Conservation (phyloP, 2,888 invertebrate species). For the Chloromyia formosa region DNA sequence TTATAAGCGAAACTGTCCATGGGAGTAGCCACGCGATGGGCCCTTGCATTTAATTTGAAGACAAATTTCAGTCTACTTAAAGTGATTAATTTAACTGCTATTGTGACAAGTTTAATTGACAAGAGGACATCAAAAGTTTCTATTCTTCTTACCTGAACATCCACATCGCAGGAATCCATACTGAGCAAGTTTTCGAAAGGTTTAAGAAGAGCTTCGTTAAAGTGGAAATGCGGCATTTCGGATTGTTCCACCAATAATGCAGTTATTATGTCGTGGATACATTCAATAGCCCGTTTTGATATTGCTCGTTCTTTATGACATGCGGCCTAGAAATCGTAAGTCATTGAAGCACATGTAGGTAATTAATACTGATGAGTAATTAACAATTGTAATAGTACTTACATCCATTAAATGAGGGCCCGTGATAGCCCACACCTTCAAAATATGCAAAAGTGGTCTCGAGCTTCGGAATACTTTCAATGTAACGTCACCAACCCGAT, state of each 20-base stretch:
- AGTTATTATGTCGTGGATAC: slow-evolving; percentile 91
- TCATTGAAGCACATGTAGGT: no score
- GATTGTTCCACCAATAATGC: slow-evolving; percentile 85
- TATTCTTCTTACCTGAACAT: slow-evolving; percentile 83
- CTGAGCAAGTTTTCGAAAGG: slow-evolving; percentile 95
- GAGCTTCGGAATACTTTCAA: slow-evolving; percentile 87
- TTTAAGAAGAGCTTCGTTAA: slow-evolving; percentile 93
- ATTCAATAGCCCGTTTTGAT: slow-evolving; percentile 89
- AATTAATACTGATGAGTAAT: slow-evolving; percentile 10
- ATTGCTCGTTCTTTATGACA: slow-evolving; percentile 89
- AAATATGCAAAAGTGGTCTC: slow-evolving; percentile 87
- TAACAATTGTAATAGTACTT: slow-evolving; percentile 50
- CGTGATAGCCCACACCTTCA: slow-evolving; percentile 92
- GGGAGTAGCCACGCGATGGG: no score
- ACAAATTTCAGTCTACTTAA: no score
- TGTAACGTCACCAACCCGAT: slow-evolving; percentile 88
- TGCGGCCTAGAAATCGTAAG: slow-evolving; percentile 79
- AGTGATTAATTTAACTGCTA: no score
- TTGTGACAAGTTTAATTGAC: no score
- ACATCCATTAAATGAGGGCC: slow-evolving; percentile 95
- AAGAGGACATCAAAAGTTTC: no score
- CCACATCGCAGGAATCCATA: slow-evolving; percentile 90
- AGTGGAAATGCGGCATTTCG: slow-evolving; percentile 92
- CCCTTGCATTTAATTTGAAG: no score
- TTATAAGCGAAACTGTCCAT: no score